Percentiles rank a stretch among this genome's conserved stretches.
These are phyloP conservation scores for Vollenhovia emeryi DNA, from an alignment of 1,140 invertebrate genomes.

Conservation along the genomic window DNA sequence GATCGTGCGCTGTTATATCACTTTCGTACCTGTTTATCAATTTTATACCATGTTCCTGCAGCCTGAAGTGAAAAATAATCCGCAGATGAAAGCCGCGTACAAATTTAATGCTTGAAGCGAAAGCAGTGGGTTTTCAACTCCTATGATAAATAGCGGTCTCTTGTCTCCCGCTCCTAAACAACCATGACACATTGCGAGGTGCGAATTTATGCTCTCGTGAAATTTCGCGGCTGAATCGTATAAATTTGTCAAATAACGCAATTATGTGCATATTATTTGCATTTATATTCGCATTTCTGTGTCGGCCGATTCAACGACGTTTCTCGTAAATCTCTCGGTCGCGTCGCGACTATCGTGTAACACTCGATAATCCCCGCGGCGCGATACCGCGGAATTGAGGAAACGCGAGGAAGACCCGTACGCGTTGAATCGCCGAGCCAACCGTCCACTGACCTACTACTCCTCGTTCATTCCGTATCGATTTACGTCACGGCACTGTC, in stretches of 20 bases:
- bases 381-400: not conserved
- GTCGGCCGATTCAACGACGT: constrained; percentile 18
- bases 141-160: constrained; percentile 47
- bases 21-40: not conserved
- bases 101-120: constrained; percentile 49
- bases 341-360: not conserved
- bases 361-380: not conserved
- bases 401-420: not conserved
- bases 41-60: not conserved
- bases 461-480: not conserved
- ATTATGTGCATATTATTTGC: constrained; percentile 54
- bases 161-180: constrained; percentile 50
- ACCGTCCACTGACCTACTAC: not conserved
- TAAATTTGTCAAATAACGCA: constrained; percentile 54
- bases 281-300: constrained; percentile 21
- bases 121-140: constrained; percentile 39
- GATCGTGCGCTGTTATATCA: not conserved
- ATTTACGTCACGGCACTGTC: constrained; percentile 17
- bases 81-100: constrained; percentile 21
- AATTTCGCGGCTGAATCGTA: constrained; percentile 47
- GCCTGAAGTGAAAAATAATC: constrained; percentile 36
- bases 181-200: constrained; percentile 54
- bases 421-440: not conserved
- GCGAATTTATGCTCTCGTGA: constrained; percentile 47
- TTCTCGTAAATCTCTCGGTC: constrained; percentile 38